Evolutionary conservation across 2,888 invertebrate species (phyloP).

Genomic region (Drosophila aldrichi): DNA sequence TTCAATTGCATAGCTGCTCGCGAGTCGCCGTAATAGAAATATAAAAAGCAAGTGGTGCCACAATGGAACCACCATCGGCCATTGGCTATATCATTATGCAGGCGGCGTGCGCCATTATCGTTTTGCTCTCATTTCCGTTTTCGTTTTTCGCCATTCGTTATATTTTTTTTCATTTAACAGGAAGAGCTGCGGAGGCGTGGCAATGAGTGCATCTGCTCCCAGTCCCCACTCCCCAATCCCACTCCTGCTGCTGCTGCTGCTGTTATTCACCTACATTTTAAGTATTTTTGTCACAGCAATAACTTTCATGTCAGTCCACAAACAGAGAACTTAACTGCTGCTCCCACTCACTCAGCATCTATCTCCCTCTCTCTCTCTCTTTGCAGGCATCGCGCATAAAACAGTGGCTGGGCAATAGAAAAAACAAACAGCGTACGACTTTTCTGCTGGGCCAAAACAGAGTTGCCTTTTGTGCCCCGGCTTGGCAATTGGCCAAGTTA

Average conservation of each 20-base stretch:
- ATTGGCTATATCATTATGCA: slow-evolving; percentile 66
- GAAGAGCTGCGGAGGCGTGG: slow-evolving; percentile 33
- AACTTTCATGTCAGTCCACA: slow-evolving; percentile 76
- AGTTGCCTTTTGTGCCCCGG: slow-evolving; percentile 59
- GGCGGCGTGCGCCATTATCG: slow-evolving; percentile 68
- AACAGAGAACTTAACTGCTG: slow-evolving; percentile 62
- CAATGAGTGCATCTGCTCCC: slow-evolving; percentile 51
- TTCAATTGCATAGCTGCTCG: slow-evolving; percentile 51
- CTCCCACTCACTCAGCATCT: slow-evolving; percentile 14
- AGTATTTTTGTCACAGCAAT: slow-evolving; percentile 72
- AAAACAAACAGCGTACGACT: slow-evolving; percentile 51
- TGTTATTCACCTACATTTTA: slow-evolving; percentile 29
- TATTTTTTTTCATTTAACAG: slow-evolving; percentile 17
- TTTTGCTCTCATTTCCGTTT: slow-evolving; percentile 71
- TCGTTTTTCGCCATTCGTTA: slow-evolving; percentile 11
- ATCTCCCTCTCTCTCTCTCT: slow-evolving; percentile 20
- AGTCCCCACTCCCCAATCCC: not conserved
- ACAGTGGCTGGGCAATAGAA: slow-evolving; percentile 59
- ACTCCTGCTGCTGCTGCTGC: not conserved
- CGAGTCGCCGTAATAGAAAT: slow-evolving; percentile 44
- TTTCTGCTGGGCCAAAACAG: slow-evolving; percentile 46
- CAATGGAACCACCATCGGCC: slow-evolving; percentile 20
- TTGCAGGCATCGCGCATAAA: slow-evolving; percentile 56
- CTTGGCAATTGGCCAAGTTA: slow-evolving; percentile 82
- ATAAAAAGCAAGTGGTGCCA: slow-evolving; percentile 45